Base-by-base conservation (phyloP, 2,113 vertebrate genomes). In the Tyrannus savana region DNA sequence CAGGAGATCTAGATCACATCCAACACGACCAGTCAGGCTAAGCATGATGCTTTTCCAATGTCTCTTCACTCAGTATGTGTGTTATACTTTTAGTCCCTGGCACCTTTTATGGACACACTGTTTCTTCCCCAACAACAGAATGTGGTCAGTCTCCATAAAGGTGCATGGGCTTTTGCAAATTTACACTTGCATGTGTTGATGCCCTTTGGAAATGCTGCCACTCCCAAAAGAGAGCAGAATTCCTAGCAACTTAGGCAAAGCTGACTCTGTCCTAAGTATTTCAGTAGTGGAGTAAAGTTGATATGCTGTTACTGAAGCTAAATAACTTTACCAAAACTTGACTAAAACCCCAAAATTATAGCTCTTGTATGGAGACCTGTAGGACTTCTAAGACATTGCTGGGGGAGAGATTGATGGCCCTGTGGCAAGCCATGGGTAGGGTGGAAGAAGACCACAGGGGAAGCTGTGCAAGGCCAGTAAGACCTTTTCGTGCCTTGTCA, bases 371-470 rank as follows among this genome's bases (percentile, higher is more conserved):
- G 19, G 19, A 75, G 33, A 30, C 62, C 37, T 33, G 7, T 55
- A 55, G 44, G 44, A 55, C 35, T 59, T 27, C n/a, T 58, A 18
- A 0, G 0, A 27, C 19, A 56, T 47, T 0, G 0, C 47, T 77
- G 19, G 10, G 9, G 55, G 14, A 63, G 9, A 71, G 42, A 47
- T 3, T 23, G 18, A n/a, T n/a, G 53, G 22, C 25, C 22, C 41
- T 1, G 1, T 3, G 4, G n/a, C 63, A n/a, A 25, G 22, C 22
- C 15, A 47, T 1, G 1, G 31, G 17, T 14, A 58, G 55, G 22
- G 23, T 27, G 2, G 4, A 6, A 21, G 9, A n/a, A 53, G 15
- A 16, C 4, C 9, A 14, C 8, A n/a, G 18, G 4, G 19, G 8
- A 39, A 18, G 46, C 6, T 49, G 24, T 14, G 31, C 7, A 90